These are phyloP conservation scores for Magallana ariakensis DNA, from an alignment of 1,140 invertebrate species.

Conservation along the genomic window DNA sequence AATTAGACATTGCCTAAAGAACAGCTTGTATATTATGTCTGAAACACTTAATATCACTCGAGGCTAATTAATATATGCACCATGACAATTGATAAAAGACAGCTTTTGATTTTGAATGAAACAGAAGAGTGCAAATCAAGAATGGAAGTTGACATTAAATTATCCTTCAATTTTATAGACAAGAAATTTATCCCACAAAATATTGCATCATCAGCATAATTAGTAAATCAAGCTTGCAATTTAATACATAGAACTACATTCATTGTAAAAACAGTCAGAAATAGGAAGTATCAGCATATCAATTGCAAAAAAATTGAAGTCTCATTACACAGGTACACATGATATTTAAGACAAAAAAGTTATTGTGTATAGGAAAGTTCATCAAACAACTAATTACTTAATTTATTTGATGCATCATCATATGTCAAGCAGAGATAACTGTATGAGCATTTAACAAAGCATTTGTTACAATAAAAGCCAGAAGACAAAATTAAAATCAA, in stretches of 20 bases:
- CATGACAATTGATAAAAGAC: neutral
- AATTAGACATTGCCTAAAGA: neutral
- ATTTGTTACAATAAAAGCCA: neutral
- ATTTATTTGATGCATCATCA: neutral
- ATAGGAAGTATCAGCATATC: no score
- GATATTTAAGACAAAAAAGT: no score
- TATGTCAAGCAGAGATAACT: neutral
- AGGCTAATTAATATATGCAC: conserved; percentile 11
- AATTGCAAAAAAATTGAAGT: no score
- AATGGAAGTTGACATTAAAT: neutral
- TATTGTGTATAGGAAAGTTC: no score
- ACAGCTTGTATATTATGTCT: neutral
- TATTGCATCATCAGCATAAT: no score
- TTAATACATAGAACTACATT: no score
- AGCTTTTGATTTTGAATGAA: neutral
- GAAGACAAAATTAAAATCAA: neutral
- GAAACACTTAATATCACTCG: conserved; percentile 1
- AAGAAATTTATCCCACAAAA: no score
- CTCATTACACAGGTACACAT: no score
- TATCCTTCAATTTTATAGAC: no score
- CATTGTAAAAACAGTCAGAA: no score
- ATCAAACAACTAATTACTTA: no score
- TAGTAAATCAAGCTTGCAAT: no score
- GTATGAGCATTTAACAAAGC: neutral
- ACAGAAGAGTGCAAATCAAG: neutral